phyloP scores from a whole-genome alignment of 2,888 invertebrate species.

The Toxonevra muliebris region DNA sequence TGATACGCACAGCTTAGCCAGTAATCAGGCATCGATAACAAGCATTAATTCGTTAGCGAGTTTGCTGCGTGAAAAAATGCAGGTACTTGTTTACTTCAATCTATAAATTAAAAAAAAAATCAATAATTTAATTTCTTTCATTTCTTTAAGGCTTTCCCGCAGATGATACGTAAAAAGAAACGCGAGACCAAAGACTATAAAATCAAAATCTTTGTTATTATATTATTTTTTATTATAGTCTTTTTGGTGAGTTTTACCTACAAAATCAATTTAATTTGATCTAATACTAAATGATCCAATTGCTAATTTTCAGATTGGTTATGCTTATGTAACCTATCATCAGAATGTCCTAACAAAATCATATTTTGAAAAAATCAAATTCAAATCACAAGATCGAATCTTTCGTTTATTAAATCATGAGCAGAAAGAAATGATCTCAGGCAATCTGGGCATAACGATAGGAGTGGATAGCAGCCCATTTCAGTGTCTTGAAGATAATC shows the following conservation, averaged over 20 bases:
- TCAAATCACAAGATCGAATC: slow-evolving; percentile 79
- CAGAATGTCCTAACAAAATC: slow-evolving; percentile 83
- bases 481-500: slow-evolving; percentile 74
- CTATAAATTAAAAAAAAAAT: neutral
- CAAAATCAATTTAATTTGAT: neutral
- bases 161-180: slow-evolving; percentile 76
- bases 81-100: slow-evolving; percentile 66
- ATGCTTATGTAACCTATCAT: slow-evolving; percentile 85
- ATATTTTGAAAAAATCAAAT: slow-evolving; percentile 85
- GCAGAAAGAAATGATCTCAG: slow-evolving; percentile 76
- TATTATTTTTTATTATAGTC: slow-evolving; percentile 82
- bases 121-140: neutral
- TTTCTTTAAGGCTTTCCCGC: slow-evolving; percentile 73
- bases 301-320: slow-evolving; percentile 69
- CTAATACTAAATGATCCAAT: neutral
- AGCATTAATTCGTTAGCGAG: slow-evolving; percentile 87
- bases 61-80: slow-evolving; percentile 82
- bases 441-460: slow-evolving; percentile 71
- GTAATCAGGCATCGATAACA: slow-evolving; percentile 75
- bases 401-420: slow-evolving; percentile 78
- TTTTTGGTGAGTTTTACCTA: slow-evolving; percentile 69
- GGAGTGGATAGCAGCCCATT: slow-evolving; percentile 73
- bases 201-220: slow-evolving; percentile 80
- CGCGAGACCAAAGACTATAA: slow-evolving; percentile 78
- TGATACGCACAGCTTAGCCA: slow-evolving; percentile 63